Conservation (phyloP, 2,888 invertebrate species). For the Deilephila porcellus region DNA sequence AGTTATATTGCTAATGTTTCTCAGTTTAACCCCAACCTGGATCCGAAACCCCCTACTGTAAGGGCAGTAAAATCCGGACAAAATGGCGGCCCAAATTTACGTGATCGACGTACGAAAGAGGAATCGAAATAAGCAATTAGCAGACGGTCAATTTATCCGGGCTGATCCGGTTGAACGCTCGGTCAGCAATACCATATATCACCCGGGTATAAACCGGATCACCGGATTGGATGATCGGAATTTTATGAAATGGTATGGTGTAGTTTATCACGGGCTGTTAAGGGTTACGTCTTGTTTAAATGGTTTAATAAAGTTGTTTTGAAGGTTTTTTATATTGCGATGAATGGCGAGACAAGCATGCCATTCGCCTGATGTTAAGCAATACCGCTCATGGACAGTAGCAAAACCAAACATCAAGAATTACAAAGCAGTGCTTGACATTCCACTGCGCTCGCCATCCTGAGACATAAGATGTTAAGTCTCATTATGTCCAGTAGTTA, state of each 20-base stretch:
- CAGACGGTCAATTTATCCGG: conserved; percentile 13
- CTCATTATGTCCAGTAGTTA: no score
- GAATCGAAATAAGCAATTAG: conserved; percentile 11
- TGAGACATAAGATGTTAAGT: no score
- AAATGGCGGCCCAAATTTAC: background rate
- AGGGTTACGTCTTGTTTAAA: background rate
- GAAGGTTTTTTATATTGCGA: no score
- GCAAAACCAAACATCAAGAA: no score
- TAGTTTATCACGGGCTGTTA: background rate
- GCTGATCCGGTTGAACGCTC: background rate
- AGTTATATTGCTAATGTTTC: background rate
- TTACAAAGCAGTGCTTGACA: no score
- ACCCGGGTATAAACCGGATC: background rate
- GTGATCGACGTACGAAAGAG: conserved; percentile 13
- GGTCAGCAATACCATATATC: conserved; percentile 4
- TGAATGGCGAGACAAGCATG: no score
- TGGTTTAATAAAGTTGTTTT: no score
- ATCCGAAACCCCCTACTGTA: background rate
- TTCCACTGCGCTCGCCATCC: no score
- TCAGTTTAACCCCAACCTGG: background rate
- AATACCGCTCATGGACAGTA: no score
- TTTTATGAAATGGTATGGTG: background rate
- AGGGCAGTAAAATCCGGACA: background rate
- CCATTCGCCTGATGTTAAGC: no score
- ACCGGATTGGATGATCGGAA: background rate